Conservation (phyloP, 2,888 invertebrate genomes). For the Oligia strigilis region DNA sequence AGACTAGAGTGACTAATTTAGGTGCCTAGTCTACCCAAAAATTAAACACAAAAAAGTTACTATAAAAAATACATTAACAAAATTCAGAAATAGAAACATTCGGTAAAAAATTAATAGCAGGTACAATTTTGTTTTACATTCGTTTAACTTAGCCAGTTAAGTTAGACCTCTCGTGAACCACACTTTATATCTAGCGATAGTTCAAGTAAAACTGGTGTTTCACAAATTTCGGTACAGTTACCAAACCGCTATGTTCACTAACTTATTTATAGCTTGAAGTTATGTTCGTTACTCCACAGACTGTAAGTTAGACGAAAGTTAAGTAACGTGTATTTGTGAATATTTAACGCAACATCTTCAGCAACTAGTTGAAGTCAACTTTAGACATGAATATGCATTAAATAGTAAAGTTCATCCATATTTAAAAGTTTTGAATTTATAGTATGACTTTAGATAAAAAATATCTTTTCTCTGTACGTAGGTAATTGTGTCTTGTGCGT, state of each 20-base stretch:
- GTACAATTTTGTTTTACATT: conserved; percentile 40
- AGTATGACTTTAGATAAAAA: neutral
- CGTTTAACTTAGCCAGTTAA: conserved; percentile 10
- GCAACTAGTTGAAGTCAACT: conserved; percentile 6
- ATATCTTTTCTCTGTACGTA: neutral
- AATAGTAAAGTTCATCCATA: neutral
- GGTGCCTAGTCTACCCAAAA: neutral
- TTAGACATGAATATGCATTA: neutral
- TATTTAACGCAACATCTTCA: conserved; percentile 33
- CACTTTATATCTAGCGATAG: neutral
- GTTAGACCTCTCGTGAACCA: neutral
- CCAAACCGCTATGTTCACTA: conserved; percentile 43
- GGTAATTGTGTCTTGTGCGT: neutral
- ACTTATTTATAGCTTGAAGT: conserved; percentile 55
- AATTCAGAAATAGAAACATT: conserved; percentile 23
- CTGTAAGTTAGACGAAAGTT: conserved; percentile 54
- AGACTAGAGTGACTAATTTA: conserved; percentile 12
- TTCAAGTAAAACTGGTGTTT: conserved; percentile 4
- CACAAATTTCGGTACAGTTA: conserved; percentile 50
- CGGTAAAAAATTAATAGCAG: conserved; percentile 15
- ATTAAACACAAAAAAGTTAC: neutral
- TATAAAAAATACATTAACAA: conserved; percentile 11
- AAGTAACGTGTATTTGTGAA: conserved; percentile 29
- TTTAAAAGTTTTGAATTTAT: neutral
- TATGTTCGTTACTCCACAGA: conserved; percentile 45